Conservation (phyloP, 1,140 invertebrate genomes). For the Drosophila virilis region DNA sequence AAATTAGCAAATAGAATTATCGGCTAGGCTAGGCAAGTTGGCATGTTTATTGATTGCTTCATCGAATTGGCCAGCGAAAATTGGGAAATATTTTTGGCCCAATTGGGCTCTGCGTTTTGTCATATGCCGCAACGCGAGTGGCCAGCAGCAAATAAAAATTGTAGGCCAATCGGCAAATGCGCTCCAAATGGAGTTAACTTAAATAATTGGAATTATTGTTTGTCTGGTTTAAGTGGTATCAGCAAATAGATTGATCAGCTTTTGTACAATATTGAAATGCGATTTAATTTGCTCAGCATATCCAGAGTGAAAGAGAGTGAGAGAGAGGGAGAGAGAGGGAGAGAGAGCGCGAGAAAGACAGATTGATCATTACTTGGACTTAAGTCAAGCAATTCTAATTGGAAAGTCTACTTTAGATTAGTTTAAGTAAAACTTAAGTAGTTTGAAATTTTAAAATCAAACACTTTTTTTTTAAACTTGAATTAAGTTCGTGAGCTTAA, state of each 20-base stretch:
- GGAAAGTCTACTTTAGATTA: no score
- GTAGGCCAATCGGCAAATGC: not conserved
- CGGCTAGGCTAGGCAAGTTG: constrained; percentile 73
- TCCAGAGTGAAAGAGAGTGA: no score
- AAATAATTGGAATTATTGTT: constrained; percentile 5
- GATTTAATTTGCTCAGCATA: no score
- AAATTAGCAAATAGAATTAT: constrained; percentile 83
- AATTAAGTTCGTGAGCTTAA: no score
- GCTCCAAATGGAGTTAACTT: not conserved
- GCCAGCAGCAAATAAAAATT: not conserved
- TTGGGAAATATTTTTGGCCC: constrained; percentile 34
- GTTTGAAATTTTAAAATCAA: no score
- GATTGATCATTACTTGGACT: no score
- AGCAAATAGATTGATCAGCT: constrained; percentile 10
- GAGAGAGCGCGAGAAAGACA: no score
- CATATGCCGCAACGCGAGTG: not conserved
- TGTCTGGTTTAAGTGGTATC: constrained; percentile 7
- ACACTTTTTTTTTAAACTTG: no score
- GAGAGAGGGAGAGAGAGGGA: no score
- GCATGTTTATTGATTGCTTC: constrained; percentile 80
- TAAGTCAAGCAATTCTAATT: no score
- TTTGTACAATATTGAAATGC: no score
- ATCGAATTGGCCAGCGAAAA: constrained; percentile 68
- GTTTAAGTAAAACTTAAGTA: no score
- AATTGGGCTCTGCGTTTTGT: constrained; percentile 7